Conservation (phyloP, 2,888 invertebrate genomes). For the Drosophila villosipedis region DNA sequence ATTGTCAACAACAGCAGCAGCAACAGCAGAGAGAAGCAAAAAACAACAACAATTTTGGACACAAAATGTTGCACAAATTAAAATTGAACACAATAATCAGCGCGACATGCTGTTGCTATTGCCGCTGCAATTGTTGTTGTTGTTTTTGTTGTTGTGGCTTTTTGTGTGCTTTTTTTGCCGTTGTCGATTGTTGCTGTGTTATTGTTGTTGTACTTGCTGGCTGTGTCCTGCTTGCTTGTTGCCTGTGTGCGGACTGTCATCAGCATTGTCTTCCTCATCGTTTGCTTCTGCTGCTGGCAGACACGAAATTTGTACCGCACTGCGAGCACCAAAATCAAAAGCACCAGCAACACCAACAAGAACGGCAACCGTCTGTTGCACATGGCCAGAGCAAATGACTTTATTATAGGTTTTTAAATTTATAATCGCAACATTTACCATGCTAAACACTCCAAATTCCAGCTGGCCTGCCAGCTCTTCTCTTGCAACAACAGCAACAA, state of each 20-base stretch:
- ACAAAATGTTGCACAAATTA: conserved; percentile 77
- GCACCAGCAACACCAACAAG: neutral
- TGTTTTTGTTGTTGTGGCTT: conserved; percentile 14
- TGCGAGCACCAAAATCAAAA: conserved; percentile 33
- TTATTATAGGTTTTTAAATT: conserved; percentile 80
- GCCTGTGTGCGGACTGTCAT: conserved; percentile 22
- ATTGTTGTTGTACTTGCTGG: conserved; percentile 20
- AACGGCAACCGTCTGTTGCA: conserved; percentile 42
- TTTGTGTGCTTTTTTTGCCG: conserved; percentile 27
- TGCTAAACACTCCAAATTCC: conserved; percentile 67
- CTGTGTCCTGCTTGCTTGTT: conserved; percentile 16
- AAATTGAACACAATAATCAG: conserved; percentile 78
- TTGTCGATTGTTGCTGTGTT: conserved; percentile 18
- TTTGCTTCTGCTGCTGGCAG: conserved; percentile 1
- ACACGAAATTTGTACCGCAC: conserved; percentile 26
- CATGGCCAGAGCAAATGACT: conserved; percentile 72
- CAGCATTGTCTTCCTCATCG: conserved; percentile 13
- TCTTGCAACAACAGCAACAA: conserved; percentile 10
- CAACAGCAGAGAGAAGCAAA: neutral
- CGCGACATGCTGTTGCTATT: conserved; percentile 49
- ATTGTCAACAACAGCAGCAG: conserved; percentile 43
- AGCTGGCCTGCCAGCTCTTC: conserved; percentile 48
- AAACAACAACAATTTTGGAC: conserved; percentile 48
- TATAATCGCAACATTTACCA: conserved; percentile 77
- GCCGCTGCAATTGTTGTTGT: conserved; percentile 24